Base-by-base conservation (phyloP, 2,113 vertebrate species). In the Daphoenositta chrysoptera region DNA sequence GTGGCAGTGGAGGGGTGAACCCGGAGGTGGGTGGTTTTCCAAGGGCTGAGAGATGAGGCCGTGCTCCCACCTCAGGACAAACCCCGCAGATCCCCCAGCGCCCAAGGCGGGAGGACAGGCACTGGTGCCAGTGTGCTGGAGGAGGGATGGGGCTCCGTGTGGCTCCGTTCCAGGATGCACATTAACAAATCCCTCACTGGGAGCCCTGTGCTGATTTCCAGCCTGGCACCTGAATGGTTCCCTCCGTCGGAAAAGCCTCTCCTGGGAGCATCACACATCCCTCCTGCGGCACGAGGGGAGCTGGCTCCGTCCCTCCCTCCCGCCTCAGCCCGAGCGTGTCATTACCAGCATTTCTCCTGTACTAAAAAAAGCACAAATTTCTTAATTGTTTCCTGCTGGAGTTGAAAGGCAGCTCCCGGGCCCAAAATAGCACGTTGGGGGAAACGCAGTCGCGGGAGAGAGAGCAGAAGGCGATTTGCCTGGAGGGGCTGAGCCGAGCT, bases 341-440 rank as follows among this genome's bases (percentile, higher is more conserved):
- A 2, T 77, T 91, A 76, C 44, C 93, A 79, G 91, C 77, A 1
- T 82, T 94, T 84, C 93, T 94, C 70, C 94, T 20, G 65, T 17
- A 72, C 96, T 95, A 96, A 93, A 97, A 96, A 96, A 96, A 96
- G 94, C 93, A 71, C 89, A 35, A 3, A 79, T 95, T 93, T 87
- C 91, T 93, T 96, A 96, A 96, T 96, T 96, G 95, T 95, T 97
- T 97, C 96, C 95, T 96, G 95, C 78, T 90, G 82, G 73, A 95
- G 73, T 82, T 93, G 94, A 94, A 96, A 96, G 81, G 93, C 94
- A 89, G 95, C 93, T 93, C 87, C 81, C 1, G 9, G 70, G 84
- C 93, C 82, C 7, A 17, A 58, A 97, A 94, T 93, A 96, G 94
- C 78, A 2, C 13, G 0, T 1, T 71, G 81, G 45, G 88, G 87